Evolutionary conservation across 2,797 vertebrate genomes (phyloP), one percentile per base, ranked within the genome.

Genomic region (Brachyrhaphis roseni): DNA sequence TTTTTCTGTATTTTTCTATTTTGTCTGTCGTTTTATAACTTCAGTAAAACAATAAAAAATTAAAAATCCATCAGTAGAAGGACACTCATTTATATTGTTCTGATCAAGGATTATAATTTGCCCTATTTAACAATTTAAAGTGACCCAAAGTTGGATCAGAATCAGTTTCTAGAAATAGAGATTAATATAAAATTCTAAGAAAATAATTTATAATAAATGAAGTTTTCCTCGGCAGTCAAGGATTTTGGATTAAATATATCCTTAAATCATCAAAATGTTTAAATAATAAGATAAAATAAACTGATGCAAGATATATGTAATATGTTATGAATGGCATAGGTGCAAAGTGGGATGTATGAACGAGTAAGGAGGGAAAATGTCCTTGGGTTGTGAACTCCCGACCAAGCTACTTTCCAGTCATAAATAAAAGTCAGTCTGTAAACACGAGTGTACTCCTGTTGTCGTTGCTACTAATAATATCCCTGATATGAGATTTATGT

Each of bases 381-480:
- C 18, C 34, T 39, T 0, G 62, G 20, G 18, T 66, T 66, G 16
- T 39, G 62, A 16, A 34, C 31, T 16, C 6, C 59, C 8, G 59
- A 36, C 15, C 13, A 28, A 31, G 55, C 5, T 31, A 28, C 26
- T 28, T 13, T 59, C 12, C 55, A 28, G 15, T 3, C 31, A 15
- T 3, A 16, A 62, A 62, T 34, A 6, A 59, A 59, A 59, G 28
- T 36, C 34, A 66, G 3, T 23, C 34, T 66, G 34, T 66, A 66
- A 36, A 39, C 62, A 39, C 20, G 10, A 39, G 8, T 39, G 8
- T 41, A 16, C 12, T 51, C 6, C 18, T 18, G 20, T 28, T 47
- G 41, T 72, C 68, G 23, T 53, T 57, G 28, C 28, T 80, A 68
- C 80, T 68, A 76, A 47, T 70, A 77, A 5, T 34, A 79, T 68